These are phyloP conservation scores for Cynoglossus semilaevis DNA, from an alignment of 2,113 vertebrate species.

Conservation along the genomic window DNA sequence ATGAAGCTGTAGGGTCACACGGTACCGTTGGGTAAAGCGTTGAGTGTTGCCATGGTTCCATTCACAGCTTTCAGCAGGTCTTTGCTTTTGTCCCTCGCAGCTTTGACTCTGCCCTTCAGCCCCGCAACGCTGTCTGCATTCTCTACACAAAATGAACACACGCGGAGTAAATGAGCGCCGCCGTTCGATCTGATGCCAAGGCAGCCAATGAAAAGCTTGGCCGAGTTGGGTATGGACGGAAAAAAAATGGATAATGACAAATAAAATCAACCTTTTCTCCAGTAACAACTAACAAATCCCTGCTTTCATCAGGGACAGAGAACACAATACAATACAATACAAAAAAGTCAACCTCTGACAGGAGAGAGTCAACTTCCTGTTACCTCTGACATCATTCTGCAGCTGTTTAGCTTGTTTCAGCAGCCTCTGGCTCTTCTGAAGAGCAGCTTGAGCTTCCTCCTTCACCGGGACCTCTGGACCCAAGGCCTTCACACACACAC, in stretches of 20 bases:
- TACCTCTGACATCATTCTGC: slow-evolving; percentile 64
- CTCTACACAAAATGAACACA: slow-evolving; percentile 69
- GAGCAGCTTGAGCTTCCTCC: slow-evolving; percentile 53
- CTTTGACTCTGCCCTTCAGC: slow-evolving; percentile 81
- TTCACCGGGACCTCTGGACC: slow-evolving; percentile 62
- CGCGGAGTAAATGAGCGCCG: slow-evolving; percentile 12
- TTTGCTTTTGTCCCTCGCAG: slow-evolving; percentile 81
- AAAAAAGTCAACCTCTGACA: too few relatives aligned
- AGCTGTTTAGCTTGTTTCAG: slow-evolving; percentile 62
- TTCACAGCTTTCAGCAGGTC: slow-evolving; percentile 84
- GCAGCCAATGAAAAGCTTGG: too few relatives aligned
- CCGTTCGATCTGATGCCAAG: slow-evolving; percentile 20
- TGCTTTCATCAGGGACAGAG: too few relatives aligned
- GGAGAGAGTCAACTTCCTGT: background rate
- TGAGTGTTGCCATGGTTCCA: slow-evolving; percentile 84
- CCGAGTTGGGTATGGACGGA: too few relatives aligned
- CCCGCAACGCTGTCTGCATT: slow-evolving; percentile 75
- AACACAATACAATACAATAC: too few relatives aligned
- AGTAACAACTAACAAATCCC: too few relatives aligned
- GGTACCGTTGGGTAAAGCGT: slow-evolving; percentile 86
- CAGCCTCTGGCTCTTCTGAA: slow-evolving; percentile 62
- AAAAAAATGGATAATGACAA: background rate
- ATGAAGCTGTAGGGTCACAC: slow-evolving; percentile 8
- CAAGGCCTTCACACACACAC: slow-evolving; percentile 49
- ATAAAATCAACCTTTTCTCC: background rate